Evolutionary conservation across 1,140 invertebrate species (phyloP).

Genomic region (Frieseomelitta varia): DNA sequence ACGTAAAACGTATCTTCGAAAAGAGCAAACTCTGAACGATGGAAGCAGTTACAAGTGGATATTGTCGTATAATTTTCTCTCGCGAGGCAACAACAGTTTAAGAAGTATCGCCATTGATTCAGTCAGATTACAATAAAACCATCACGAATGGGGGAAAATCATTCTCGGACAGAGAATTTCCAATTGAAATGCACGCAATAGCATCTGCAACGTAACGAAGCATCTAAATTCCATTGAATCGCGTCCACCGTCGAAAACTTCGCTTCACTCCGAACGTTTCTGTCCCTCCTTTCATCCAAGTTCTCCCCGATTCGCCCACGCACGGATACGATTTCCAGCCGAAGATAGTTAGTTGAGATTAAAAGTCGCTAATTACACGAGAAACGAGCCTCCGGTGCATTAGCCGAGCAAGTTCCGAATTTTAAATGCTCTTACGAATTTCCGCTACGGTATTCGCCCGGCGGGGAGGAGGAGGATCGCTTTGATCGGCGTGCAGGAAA

Average conservation of each 20-base stretch:
- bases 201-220: no score
- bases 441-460: neutral
- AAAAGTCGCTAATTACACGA: neutral
- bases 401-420: neutral
- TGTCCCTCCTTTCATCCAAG: neutral
- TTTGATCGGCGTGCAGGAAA: constrained; percentile 21
- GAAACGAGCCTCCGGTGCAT: neutral
- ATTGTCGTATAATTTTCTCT: no score
- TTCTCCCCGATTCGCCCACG: neutral
- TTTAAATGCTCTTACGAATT: neutral
- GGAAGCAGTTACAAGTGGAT: no score
- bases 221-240: no score
- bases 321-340: neutral
- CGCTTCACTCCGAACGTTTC: neutral
- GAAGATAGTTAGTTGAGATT: neutral
- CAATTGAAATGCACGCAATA: no score
- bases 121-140: no score
- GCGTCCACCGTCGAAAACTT: neutral
- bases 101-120: no score
- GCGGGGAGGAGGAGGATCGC: neutral
- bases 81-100: no score
- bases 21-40: no score
- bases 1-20: no score
- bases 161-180: no score
- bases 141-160: no score